Evolutionary conservation across 2,113 vertebrate genomes (phyloP).

Genomic region (Zosterops lateralis): DNA sequence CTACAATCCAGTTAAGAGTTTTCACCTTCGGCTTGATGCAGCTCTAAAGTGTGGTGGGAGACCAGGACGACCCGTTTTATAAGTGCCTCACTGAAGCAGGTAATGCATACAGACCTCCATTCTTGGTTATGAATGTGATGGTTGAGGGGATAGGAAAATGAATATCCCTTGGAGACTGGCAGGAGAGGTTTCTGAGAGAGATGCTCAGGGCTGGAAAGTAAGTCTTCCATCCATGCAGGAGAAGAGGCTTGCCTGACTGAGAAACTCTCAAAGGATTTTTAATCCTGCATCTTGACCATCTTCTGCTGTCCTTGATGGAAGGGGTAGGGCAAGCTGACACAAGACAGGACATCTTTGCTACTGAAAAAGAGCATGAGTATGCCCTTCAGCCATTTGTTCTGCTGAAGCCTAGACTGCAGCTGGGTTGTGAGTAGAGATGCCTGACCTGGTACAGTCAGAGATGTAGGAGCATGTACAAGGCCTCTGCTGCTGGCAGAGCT

Average conservation of each 20-base stretch:
- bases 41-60: background rate
- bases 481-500: background rate
- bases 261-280: background rate
- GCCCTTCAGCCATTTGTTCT: background rate
- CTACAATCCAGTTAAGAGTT: background rate
- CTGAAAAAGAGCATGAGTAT: background rate
- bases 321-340: background rate
- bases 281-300: background rate
- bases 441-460: background rate
- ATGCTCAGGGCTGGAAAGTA: background rate
- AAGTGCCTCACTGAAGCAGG: background rate
- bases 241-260: background rate
- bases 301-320: background rate
- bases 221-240: background rate
- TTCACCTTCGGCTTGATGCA: background rate
- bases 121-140: background rate
- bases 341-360: background rate
- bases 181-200: background rate
- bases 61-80: accelerated
- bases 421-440: no score
- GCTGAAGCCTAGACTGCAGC: background rate
- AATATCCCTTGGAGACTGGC: background rate
- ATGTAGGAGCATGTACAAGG: accelerated
- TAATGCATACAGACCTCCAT: background rate
- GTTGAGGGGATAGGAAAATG: accelerated